Conservation (phyloP, 2,797 vertebrate species). For the Cossypha caffra region DNA sequence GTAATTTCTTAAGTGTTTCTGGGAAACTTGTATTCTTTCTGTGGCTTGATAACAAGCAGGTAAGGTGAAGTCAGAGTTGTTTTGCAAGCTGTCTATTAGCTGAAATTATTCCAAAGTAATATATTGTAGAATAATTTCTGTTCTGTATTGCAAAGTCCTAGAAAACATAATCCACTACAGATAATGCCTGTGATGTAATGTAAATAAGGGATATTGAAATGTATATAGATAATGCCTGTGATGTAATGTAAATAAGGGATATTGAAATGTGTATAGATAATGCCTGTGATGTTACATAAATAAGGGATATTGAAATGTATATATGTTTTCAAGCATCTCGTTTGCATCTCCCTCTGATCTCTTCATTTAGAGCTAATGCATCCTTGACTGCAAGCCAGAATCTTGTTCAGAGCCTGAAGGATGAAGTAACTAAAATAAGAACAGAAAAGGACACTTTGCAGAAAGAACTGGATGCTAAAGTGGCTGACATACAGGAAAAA, state of each 20-base stretch:
- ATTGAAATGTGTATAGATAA: not conserved
- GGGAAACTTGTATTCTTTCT: not conserved
- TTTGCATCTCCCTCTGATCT: not conserved
- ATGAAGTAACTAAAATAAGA: conserved; percentile 82
- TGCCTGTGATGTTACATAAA: not conserved
- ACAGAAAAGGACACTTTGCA: conserved; percentile 85
- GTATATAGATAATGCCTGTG: not conserved
- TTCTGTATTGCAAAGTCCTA: not conserved
- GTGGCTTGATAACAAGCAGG: not conserved
- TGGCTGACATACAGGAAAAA: conserved; percentile 89
- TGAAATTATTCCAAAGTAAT: not conserved
- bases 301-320: not conserved
- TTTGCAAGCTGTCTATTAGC: not conserved
- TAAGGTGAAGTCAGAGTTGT: not conserved
- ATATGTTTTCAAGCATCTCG: not conserved
- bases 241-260: not conserved
- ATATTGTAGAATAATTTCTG: not conserved
- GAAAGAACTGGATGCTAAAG: conserved; percentile 85
- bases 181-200: not conserved
- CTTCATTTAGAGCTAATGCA: conserved; percentile 79
- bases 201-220: not conserved
- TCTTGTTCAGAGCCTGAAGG: conserved; percentile 86
- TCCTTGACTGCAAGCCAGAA: conserved; percentile 85
- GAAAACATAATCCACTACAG: not conserved
- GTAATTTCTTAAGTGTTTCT: not conserved